These are phyloP conservation scores for Hylia prasina DNA, from an alignment of 2,113 vertebrate genomes.

Conservation along the genomic window DNA sequence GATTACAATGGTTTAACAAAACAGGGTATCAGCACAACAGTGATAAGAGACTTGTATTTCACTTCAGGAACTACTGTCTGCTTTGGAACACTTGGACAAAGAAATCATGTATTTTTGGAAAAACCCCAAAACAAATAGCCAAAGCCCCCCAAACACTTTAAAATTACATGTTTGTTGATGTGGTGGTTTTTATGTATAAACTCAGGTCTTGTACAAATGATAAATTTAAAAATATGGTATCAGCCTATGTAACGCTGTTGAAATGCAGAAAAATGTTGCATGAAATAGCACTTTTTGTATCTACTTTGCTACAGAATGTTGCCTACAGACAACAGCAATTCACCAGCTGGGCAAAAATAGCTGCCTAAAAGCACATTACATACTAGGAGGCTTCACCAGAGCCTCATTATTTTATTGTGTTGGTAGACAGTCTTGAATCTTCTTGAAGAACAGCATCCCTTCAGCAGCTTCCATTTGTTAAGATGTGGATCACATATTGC, in stretches of 20 bases:
- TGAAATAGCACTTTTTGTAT: neutral
- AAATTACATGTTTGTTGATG: neutral
- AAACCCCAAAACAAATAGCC: neutral
- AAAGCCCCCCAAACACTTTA: neutral
- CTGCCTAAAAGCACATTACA: neutral
- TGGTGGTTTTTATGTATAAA: neutral
- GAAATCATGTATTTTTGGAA: neutral
- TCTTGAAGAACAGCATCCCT: neutral
- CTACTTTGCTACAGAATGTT: neutral
- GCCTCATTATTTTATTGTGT: neutral
- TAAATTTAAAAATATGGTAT: neutral
- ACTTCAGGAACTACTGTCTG: neutral
- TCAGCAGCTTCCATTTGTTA: neutral
- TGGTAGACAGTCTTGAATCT: neutral
- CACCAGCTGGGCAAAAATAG: neutral
- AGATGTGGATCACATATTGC: neutral
- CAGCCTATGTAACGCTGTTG: neutral
- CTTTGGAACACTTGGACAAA: neutral
- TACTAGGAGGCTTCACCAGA: neutral
- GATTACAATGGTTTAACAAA: neutral
- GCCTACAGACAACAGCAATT: neutral
- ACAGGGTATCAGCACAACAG: neutral
- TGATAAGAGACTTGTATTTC: neutral
- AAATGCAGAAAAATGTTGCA: neutral
- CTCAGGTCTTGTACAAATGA: neutral